Evolutionary conservation across 2,888 invertebrate species (phyloP).

Genomic region (Dryobota labecula): DNA sequence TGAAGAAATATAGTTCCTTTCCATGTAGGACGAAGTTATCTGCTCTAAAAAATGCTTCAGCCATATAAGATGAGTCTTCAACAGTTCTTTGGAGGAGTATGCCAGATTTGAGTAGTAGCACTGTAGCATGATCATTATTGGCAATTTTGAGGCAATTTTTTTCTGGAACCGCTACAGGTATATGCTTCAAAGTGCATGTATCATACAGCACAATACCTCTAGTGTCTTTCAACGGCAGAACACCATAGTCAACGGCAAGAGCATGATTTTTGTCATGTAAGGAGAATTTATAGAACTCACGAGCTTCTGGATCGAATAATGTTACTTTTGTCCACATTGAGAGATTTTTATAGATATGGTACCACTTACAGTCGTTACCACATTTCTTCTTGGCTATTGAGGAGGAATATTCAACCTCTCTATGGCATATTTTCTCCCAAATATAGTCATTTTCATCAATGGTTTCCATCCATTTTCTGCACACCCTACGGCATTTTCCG

Average conservation of each 20-base stretch:
- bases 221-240: constrained; percentile 79
- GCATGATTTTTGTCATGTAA: constrained; percentile 78
- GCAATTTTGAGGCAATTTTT: constrained; percentile 78
- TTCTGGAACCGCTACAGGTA: constrained; percentile 80
- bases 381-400: constrained; percentile 80
- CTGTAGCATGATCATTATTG: constrained; percentile 77
- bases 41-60: constrained; percentile 79
- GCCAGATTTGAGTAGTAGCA: constrained; percentile 76
- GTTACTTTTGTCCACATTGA: constrained; percentile 76
- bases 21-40: constrained; percentile 78
- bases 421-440: constrained; percentile 79
- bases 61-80: constrained; percentile 65
- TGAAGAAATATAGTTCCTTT: constrained; percentile 75
- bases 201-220: constrained; percentile 81
- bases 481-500: constrained; percentile 80
- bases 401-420: constrained; percentile 77
- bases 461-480: constrained; percentile 78
- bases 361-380: constrained; percentile 78
- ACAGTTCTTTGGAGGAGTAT: constrained; percentile 78
- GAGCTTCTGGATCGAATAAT: constrained; percentile 68
- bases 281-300: constrained; percentile 80
- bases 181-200: constrained; percentile 76
- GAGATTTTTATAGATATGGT: constrained; percentile 81
- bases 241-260: constrained; percentile 76
- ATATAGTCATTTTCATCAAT: constrained; percentile 77